phyloP scores from a whole-genome alignment of 2,888 invertebrate genomes.

The Acleris cristana region DNA sequence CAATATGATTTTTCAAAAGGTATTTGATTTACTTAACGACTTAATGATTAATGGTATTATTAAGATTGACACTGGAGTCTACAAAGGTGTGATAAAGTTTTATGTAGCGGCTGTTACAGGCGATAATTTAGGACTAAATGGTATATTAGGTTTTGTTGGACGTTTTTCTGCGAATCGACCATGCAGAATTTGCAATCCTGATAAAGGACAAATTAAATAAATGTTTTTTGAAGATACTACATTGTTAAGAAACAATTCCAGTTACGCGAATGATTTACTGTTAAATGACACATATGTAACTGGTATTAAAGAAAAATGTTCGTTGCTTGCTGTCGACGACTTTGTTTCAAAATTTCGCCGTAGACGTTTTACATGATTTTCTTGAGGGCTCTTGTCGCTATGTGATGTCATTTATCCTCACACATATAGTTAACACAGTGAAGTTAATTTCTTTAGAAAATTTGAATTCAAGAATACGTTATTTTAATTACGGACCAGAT shows the following conservation, averaged over 20 bases:
- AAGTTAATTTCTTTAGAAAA: slow-evolving; percentile 4
- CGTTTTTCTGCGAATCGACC: slow-evolving; percentile 11
- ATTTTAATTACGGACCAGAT: slow-evolving; percentile 8
- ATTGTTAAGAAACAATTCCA: slow-evolving; percentile 6
- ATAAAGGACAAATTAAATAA: neutral
- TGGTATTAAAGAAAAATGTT: slow-evolving; percentile 11
- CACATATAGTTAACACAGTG: neutral
- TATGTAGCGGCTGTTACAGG: slow-evolving; percentile 7
- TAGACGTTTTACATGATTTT: slow-evolving; percentile 14
- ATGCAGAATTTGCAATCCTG: slow-evolving; percentile 8
- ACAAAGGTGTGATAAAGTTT: slow-evolving; percentile 6
- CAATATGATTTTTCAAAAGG: slow-evolving; percentile 1
- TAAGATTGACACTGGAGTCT: neutral
- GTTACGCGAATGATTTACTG: neutral
- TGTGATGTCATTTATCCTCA: slow-evolving; percentile 1
- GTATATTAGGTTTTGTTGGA: slow-evolving; percentile 9
- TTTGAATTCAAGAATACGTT: slow-evolving; percentile 11
- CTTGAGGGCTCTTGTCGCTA: slow-evolving; percentile 10
- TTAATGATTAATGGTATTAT: slow-evolving; percentile 6
- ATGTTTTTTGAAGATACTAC: neutral
- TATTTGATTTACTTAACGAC: slow-evolving; percentile 7
- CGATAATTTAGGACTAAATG: slow-evolving; percentile 13
- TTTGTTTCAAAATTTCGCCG: slow-evolving; percentile 13
- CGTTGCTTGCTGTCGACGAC: neutral
- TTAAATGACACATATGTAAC: neutral